phyloP scores from a whole-genome alignment of 92 coral and sea anemone genomes.

The Paragorgia papillata region DNA sequence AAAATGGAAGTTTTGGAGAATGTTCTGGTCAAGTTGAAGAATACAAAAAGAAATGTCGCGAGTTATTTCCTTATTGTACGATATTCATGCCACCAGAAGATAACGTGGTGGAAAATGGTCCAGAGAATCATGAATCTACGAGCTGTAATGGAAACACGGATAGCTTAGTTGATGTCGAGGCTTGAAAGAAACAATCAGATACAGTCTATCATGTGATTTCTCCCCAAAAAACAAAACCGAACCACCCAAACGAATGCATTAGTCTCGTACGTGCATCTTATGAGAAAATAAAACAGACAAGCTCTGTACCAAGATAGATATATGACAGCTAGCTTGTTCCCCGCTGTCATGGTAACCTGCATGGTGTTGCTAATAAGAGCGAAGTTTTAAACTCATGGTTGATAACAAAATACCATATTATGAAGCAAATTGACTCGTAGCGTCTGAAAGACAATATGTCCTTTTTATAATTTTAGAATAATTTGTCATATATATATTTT shows the following conservation, averaged over 20 bases:
- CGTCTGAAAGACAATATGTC: constrained; percentile 21
- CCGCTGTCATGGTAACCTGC: too few relatives aligned
- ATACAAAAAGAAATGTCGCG: constrained; percentile 77
- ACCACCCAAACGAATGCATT: neutral
- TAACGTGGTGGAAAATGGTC: constrained; percentile 64
- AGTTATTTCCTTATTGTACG: constrained; percentile 71
- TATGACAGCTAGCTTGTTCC: too few relatives aligned
- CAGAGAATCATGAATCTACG: constrained; percentile 46
- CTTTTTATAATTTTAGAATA: constrained; percentile 33
- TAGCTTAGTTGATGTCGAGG: constrained; percentile 45
- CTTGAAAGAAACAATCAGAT: constrained; percentile 6
- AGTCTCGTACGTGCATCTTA: neutral
- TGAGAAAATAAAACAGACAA: neutral
- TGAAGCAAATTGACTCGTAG: neutral
- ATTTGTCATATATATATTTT: constrained; percentile 25
- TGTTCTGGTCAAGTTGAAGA: constrained; percentile 72
- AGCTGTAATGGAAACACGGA: constrained; percentile 13
- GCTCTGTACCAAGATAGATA: too few relatives aligned
- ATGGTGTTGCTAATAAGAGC: too few relatives aligned
- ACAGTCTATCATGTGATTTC: neutral
- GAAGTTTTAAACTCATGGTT: too few relatives aligned
- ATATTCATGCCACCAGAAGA: constrained; percentile 70
- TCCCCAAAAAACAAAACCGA: neutral
- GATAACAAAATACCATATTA: too few relatives aligned
- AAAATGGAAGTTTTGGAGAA: constrained; percentile 87